Conservation (phyloP, 2,888 invertebrate genomes). For the Oasisia sp. region DNA sequence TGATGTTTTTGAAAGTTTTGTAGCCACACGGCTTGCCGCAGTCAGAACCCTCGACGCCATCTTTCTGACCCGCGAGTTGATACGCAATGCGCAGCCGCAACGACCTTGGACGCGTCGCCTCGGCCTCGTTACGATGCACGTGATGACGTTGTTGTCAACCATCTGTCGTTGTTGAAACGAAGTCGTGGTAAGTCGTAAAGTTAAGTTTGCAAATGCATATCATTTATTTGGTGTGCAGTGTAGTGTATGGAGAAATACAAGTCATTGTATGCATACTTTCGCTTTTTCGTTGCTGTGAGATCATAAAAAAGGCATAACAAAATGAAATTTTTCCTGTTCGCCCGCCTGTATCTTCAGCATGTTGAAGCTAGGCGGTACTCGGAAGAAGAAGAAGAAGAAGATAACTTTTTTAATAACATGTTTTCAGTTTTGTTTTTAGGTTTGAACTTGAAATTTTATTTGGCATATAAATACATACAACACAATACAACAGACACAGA, state of each 20-base stretch:
- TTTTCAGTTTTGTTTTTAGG: no score
- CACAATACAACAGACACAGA: no score
- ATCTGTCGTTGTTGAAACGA: not conserved
- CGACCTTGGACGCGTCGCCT: not conserved
- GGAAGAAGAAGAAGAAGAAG: no score
- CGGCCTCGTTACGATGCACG: not conserved
- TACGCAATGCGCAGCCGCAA: not conserved
- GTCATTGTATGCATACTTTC: not conserved
- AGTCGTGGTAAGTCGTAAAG: not conserved
- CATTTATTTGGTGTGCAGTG: not conserved
- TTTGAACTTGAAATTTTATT: no score
- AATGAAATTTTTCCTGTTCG: no score
- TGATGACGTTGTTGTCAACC: not conserved
- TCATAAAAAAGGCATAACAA: no score
- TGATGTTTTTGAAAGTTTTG: not conserved
- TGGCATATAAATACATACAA: no score
- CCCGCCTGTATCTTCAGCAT: no score
- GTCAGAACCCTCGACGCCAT: constrained; percentile 17
- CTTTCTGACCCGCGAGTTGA: not conserved
- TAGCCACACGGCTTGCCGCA: constrained; percentile 3
- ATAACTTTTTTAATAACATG: no score
- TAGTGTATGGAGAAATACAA: not conserved
- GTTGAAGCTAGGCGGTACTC: no score
- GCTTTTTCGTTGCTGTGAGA: no score
- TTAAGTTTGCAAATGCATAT: not conserved